Evolutionary conservation across 2,113 vertebrate species (phyloP), one percentile per base, ranked within the genome.

Genomic region (Percopsis transmontana): DNA sequence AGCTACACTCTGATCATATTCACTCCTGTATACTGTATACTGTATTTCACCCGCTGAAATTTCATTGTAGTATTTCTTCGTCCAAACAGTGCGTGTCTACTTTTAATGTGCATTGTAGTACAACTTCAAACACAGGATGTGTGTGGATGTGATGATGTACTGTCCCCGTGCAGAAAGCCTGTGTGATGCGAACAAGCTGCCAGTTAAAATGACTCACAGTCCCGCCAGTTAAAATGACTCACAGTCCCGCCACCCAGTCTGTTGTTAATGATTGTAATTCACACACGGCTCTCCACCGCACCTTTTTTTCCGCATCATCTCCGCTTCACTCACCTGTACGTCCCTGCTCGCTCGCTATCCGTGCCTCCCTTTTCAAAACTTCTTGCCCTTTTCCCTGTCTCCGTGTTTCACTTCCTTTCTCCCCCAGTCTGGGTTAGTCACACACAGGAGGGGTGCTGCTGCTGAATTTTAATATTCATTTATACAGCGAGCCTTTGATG

Each of bases 381-480:
- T 11, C 86, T 87, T 82, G 70, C 74, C 42, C 69, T 74, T 63
- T 27, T 51, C 54, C 66, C 51, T 67, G 63, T 71, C 75, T 71
- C 77, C 69, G 64, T 79, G 5, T 48, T 12, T 38, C 69, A 60
- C 71, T 67, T 74, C 74, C 69, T 64, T 82, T 74, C 67, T 76
- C 57, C 41, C 62, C 52, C 81, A 56, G 77, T 79, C 82, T 41
- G 62, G 80, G 84, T 80, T 88, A 87, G 88, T 89, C 86, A 89
- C 82, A 83, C 87, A 81, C 86, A 81, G 82, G 84, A 87, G 86
- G 86, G 85, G 84, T 83, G 66, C 82, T 83, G 80, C 87, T 77
- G 82, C 68, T 84, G 87, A 85, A 89, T 88, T 87, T 88, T 87
- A 89, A 90, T 88, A 89, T 88, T 88, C 68, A 89, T 89, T 88